Percentiles rank a stretch among this genome's conserved stretches.
phyloP scores from a whole-genome alignment of 2,113 vertebrate genomes.

The Mionectes macconnelli region DNA sequence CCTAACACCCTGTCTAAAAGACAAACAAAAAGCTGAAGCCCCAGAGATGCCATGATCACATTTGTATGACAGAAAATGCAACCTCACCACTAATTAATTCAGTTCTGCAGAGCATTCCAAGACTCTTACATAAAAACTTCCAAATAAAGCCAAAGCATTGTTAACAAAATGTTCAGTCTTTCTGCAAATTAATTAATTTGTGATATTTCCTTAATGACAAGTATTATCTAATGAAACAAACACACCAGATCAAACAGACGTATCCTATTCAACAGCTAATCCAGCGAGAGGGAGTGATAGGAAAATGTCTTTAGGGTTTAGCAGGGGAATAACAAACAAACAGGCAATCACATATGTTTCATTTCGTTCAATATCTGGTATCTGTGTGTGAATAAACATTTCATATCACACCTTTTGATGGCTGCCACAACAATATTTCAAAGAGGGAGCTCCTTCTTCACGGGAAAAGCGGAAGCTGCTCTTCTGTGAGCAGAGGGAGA shows the following conservation, averaged over 20 bases:
- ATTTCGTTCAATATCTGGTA: neutral
- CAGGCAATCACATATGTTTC: slow-evolving; percentile 34
- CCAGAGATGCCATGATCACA: neutral
- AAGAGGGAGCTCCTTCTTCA: neutral
- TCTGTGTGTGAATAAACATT: slow-evolving; percentile 59
- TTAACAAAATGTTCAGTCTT: slow-evolving; percentile 1
- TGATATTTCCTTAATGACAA: slow-evolving; percentile 46
- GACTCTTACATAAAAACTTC: neutral
- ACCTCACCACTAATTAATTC: slow-evolving; percentile 1
- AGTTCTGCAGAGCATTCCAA: neutral
- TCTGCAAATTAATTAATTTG: slow-evolving; percentile 51
- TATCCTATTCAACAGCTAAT: neutral
- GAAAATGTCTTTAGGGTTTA: neutral
- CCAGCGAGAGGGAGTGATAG: neutral
- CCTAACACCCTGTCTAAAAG: neutral
- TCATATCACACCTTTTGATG: slow-evolving; percentile 57
- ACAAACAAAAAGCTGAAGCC: neutral
- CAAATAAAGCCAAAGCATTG: neutral
- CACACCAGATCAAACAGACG: slow-evolving; percentile 12
- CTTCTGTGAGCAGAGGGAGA: neutral
- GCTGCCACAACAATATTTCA: slow-evolving; percentile 56
- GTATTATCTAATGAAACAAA: slow-evolving; percentile 32
- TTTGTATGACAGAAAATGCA: neutral
- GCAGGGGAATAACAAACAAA: slow-evolving; percentile 30
- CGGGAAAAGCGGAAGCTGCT: neutral